These are phyloP conservation scores for Brotogeris chrysoptera DNA, from an alignment of 2,797 vertebrate genomes.

Conservation along the genomic window DNA sequence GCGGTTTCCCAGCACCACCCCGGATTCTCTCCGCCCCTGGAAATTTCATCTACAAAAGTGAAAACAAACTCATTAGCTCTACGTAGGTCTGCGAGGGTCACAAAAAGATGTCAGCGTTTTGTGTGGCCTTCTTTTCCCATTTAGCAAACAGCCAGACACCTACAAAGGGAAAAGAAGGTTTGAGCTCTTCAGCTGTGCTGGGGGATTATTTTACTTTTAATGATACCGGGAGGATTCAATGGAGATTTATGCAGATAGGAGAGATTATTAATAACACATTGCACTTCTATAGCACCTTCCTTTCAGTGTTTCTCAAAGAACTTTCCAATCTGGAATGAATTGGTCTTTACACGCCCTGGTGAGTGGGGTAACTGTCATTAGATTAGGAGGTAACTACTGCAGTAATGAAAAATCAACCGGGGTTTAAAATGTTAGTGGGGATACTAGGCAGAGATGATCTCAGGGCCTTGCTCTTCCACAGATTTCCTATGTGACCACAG, in stretches of 20 bases:
- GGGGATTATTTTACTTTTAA: slow-evolving; percentile 65
- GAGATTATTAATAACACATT: slow-evolving; percentile 54
- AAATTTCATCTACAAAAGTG: slow-evolving; percentile 69
- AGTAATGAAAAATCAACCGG: slow-evolving; percentile 55
- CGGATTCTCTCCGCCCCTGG: slow-evolving; percentile 62
- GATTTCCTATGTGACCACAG: background rate
- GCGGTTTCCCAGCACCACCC: slow-evolving; percentile 73
- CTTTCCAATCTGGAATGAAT: slow-evolving; percentile 63
- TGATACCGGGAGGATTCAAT: slow-evolving; percentile 42
- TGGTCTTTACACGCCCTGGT: slow-evolving; percentile 65
- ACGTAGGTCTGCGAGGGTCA: slow-evolving; percentile 62
- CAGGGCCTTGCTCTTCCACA: slow-evolving; percentile 3
- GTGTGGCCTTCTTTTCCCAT: slow-evolving; percentile 71
- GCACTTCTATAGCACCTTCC: slow-evolving; percentile 41
- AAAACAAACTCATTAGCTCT: slow-evolving; percentile 76
- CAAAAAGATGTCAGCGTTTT: slow-evolving; percentile 62
- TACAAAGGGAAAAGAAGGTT: slow-evolving; percentile 45
- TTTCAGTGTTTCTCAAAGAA: slow-evolving; percentile 61
- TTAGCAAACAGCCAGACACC: slow-evolving; percentile 33
- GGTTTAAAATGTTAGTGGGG: slow-evolving; percentile 2
- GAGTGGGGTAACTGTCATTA: slow-evolving; percentile 64
- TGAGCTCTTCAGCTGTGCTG: slow-evolving; percentile 38
- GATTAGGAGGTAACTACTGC: slow-evolving; percentile 64
- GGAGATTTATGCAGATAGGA: slow-evolving; percentile 65
- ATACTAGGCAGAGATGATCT: background rate